Conservation (phyloP, 2,113 vertebrate species). For the Amphiprion percula region DNA sequence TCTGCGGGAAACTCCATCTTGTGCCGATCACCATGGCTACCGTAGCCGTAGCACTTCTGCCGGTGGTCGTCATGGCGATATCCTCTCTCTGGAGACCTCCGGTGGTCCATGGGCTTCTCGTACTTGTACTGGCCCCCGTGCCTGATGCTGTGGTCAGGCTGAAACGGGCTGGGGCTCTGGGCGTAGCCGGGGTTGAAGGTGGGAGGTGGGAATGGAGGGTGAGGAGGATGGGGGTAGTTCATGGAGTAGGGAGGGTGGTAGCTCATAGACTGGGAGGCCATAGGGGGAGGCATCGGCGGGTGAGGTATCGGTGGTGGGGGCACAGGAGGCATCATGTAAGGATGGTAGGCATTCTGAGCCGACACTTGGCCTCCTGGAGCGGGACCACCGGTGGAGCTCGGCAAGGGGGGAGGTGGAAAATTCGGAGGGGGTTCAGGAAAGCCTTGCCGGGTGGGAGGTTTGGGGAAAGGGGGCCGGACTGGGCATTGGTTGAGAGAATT, state of each 20-base stretch:
- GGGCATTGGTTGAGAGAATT: constrained; percentile 88
- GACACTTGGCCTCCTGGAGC: constrained; percentile 77
- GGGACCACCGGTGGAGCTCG: constrained; percentile 80
- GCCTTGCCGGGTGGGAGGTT: constrained; percentile 87
- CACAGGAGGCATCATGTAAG: constrained; percentile 89
- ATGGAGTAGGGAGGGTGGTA: constrained; percentile 90
- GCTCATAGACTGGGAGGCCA: constrained; percentile 87
- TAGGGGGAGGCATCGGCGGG: constrained; percentile 84
- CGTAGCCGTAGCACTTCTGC: constrained; percentile 88
- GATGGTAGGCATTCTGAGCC: constrained; percentile 88
- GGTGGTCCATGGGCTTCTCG: constrained; percentile 85
- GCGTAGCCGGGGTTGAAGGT: constrained; percentile 85
- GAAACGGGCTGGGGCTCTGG: constrained; percentile 81
- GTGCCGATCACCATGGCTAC: constrained; percentile 85
- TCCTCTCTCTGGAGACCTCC: constrained; percentile 89
- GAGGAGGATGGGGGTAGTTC: constrained; percentile 88
- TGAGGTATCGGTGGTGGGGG: constrained; percentile 85
- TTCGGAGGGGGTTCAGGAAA: constrained; percentile 91
- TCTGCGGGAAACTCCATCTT: constrained; percentile 85
- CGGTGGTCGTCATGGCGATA: constrained; percentile 89
- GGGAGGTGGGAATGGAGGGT: constrained; percentile 85
- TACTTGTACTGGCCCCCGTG: constrained; percentile 86
- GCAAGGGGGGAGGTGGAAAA: constrained; percentile 91
- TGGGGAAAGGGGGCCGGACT: constrained; percentile 87
- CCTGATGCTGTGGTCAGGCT: constrained; percentile 83